phyloP scores from a whole-genome alignment of 2,113 vertebrate species.

The Tachysurus vachellii region DNA sequence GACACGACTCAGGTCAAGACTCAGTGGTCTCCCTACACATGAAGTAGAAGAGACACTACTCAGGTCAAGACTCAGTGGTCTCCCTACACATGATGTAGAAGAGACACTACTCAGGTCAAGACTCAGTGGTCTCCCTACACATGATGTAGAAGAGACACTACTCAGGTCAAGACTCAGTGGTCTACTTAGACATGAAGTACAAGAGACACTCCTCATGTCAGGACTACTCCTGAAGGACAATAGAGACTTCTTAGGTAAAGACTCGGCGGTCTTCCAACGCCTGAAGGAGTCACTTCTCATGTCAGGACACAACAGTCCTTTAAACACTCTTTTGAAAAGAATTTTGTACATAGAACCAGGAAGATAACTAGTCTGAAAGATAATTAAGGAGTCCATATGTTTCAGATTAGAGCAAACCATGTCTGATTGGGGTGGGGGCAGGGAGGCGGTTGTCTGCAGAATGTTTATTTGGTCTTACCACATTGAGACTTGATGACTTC shows the following conservation, averaged over 20 bases:
- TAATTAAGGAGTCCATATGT: neutral
- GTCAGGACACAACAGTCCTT: neutral
- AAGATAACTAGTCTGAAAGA: neutral
- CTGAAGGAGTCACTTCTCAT: neutral
- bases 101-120: neutral
- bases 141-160: neutral
- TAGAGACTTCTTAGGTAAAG: no score
- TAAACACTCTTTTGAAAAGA: neutral
- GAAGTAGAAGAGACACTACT: neutral
- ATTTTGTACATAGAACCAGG: neutral
- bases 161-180: neutral
- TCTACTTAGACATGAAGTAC: neutral
- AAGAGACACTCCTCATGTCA: neutral
- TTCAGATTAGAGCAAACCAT: neutral
- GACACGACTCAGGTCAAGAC: neutral
- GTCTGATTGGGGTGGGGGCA: neutral
- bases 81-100: neutral
- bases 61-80: neutral
- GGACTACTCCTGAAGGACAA: no score
- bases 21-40: neutral
- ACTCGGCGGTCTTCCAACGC: neutral
- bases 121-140: neutral
- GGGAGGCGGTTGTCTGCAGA: neutral
- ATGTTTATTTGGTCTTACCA: neutral
- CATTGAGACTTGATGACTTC: neutral